phyloP scores from a whole-genome alignment of 2,113 vertebrate species.

The Phocoena phocoena region DNA sequence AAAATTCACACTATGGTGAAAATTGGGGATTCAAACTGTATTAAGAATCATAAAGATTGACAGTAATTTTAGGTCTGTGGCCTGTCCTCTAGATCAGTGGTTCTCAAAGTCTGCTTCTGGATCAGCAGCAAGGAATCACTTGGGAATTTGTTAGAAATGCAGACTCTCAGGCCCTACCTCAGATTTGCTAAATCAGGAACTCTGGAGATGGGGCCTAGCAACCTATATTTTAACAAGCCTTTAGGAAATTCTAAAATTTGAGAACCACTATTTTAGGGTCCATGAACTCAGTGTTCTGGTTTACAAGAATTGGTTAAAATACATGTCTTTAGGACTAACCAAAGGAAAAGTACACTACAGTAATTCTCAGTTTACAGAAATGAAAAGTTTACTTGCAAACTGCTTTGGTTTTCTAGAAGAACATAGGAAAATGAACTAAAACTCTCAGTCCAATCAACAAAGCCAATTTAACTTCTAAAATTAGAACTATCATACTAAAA shows the following conservation, averaged over 20 bases:
- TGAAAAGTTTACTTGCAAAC: not conserved
- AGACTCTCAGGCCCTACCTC: not conserved
- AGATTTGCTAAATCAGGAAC: not conserved
- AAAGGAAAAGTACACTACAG: not conserved
- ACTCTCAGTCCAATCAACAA: not conserved
- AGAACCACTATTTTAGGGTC: not conserved
- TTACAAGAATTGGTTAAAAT: slow-evolving; percentile 16
- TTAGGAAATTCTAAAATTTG: not conserved
- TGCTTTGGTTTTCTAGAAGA: not conserved
- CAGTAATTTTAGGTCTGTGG: not conserved
- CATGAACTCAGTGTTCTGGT: not conserved
- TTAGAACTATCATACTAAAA: not conserved
- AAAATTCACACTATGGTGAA: not conserved
- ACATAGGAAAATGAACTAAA: not conserved
- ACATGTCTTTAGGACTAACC: not conserved
- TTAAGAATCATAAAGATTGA: not conserved
- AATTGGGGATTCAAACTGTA: not conserved
- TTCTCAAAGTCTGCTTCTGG: not conserved
- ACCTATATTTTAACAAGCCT: not conserved
- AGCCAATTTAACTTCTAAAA: not conserved
- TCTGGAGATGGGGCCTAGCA: not conserved
- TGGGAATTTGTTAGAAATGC: not conserved
- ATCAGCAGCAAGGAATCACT: not conserved
- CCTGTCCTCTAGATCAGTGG: not conserved
- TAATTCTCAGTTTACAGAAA: not conserved